phyloP scores from a whole-genome alignment of 1,140 invertebrate species.

The Dendrolimus kikuchii region DNA sequence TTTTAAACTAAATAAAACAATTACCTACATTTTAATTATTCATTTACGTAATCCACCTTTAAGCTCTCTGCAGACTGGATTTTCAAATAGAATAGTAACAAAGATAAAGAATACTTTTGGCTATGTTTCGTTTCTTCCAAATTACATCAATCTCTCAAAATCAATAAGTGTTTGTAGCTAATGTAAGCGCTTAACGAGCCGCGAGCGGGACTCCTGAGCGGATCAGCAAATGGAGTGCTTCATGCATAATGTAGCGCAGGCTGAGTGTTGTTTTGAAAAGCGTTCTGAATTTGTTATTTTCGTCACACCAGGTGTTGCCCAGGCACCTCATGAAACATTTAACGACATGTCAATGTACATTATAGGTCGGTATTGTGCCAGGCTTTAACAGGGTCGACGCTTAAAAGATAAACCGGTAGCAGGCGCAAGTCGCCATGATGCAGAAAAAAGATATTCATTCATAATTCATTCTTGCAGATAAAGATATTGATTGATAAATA shows the following conservation, averaged over 20 bases:
- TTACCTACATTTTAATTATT: no score
- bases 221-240: constrained; percentile 70
- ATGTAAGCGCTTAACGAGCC: constrained; percentile 69
- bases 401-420: no score
- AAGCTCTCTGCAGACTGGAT: not conserved
- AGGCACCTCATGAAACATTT: constrained; percentile 59
- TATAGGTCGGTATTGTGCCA: no score
- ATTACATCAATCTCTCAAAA: constrained; percentile 58
- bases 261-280: constrained; percentile 70
- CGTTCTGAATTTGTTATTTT: constrained; percentile 68
- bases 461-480: no score
- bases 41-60: not conserved
- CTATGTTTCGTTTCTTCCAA: constrained; percentile 24
- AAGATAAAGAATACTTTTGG: no score
- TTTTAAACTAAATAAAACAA: no score
- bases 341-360: constrained; percentile 49
- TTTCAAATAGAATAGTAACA: no score
- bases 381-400: no score
- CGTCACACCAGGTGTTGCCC: constrained; percentile 62
- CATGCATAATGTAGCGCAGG: constrained; percentile 67
- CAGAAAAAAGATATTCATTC: no score
- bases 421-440: no score
- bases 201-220: constrained; percentile 64
- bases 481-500: no score
- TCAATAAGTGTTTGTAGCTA: constrained; percentile 68